Conservation (phyloP, 2,113 vertebrate species). For the Lynx canadensis region DNA sequence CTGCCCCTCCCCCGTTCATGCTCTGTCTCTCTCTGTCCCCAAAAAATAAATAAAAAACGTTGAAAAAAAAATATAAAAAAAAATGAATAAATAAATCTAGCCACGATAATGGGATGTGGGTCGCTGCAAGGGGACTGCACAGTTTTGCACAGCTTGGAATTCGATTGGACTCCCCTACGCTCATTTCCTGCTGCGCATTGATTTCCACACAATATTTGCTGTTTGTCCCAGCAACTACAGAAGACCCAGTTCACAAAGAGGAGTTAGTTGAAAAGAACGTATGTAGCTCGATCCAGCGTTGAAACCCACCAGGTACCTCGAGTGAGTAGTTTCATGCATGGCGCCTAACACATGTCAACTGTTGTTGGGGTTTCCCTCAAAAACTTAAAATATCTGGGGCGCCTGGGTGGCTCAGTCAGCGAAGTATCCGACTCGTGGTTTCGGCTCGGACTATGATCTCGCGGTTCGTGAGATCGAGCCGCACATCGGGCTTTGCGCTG, state of each 20-base stretch:
- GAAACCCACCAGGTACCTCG: neutral
- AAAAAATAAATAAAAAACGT: too few relatives aligned
- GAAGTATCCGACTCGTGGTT: too few relatives aligned
- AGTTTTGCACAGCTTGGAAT: neutral
- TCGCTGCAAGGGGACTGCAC: too few relatives aligned
- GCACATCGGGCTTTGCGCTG: too few relatives aligned
- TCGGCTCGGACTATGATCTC: too few relatives aligned
- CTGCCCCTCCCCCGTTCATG: too few relatives aligned
- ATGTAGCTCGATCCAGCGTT: neutral
- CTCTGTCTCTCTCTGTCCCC: too few relatives aligned
- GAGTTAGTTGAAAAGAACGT: neutral
- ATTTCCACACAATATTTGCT: neutral
- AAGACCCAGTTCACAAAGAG: neutral
- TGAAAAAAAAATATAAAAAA: too few relatives aligned
- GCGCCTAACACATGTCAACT: neutral
- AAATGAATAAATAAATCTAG: neutral
- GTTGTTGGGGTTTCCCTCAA: neutral
- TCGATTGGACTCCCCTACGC: neutral
- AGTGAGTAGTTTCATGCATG: neutral
- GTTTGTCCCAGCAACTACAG: neutral
- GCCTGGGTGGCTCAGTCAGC: too few relatives aligned
- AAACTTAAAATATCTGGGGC: too few relatives aligned
- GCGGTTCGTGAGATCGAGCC: too few relatives aligned
- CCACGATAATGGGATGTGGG: neutral
- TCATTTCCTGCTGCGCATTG: neutral